These are phyloP conservation scores for Pentalonia nigronervosa DNA, from an alignment of 1,140 invertebrate genomes.

Conservation along the genomic window DNA sequence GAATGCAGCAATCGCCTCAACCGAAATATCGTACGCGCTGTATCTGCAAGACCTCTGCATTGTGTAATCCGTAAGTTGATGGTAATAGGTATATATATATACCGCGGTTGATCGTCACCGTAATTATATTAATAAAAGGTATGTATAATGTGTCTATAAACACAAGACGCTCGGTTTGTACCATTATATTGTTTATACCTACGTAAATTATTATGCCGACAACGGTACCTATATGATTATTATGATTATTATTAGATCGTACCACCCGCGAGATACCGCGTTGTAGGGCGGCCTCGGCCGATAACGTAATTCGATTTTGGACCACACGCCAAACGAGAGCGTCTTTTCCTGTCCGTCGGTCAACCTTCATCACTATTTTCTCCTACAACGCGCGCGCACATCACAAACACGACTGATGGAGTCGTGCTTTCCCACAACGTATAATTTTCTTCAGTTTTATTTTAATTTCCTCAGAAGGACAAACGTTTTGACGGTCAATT, in stretches of 20 bases:
- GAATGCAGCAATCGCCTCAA: background rate
- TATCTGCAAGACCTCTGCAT: background rate
- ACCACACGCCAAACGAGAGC: slow-evolving; percentile 41
- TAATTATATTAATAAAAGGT: background rate
- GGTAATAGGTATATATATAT: background rate
- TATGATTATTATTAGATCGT: slow-evolving; percentile 16
- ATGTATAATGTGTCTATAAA: background rate
- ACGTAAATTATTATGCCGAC: slow-evolving; percentile 22
- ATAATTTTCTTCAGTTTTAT: background rate
- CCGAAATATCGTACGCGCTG: background rate
- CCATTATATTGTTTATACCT: slow-evolving; percentile 3
- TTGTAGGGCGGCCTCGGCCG: background rate
- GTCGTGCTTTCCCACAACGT: background rate
- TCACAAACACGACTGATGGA: background rate
- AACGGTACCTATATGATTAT: background rate
- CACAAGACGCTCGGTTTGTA: background rate
- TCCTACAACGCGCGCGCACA: background rate
- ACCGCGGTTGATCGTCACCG: background rate
- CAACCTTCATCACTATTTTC: background rate
- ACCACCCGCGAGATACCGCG: slow-evolving; percentile 35
- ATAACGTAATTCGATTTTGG: slow-evolving; percentile 44
- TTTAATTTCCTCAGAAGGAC: background rate
- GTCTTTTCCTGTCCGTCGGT: background rate
- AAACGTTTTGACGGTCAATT: background rate
- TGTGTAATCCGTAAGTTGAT: background rate